These are phyloP conservation scores for Drosophila baimaii DNA, from an alignment of 1,140 invertebrate genomes.

Conservation along the genomic window DNA sequence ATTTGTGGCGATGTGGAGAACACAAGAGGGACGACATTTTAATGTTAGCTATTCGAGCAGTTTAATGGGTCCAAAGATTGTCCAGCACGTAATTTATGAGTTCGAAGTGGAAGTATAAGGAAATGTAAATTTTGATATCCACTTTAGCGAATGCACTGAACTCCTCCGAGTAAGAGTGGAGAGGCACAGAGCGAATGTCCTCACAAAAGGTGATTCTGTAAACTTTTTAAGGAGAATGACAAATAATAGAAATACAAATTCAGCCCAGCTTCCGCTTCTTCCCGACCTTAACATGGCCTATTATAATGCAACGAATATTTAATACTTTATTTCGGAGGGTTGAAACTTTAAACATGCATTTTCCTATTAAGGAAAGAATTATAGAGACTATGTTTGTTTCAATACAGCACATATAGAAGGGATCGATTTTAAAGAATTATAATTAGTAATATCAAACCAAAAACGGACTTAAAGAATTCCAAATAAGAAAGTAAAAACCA, in stretches of 20 bases:
- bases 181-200: not conserved
- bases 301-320: conserved; percentile 3
- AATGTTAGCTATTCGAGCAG: conserved; percentile 28
- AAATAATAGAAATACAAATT: conserved; percentile 58
- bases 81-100: conserved; percentile 32
- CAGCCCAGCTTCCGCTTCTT: conserved; percentile 52
- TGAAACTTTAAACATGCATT: not conserved
- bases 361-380: not conserved
- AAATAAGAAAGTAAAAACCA: not conserved
- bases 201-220: conserved; percentile 33
- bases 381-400: too few relatives aligned
- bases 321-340: not conserved
- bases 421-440: too few relatives aligned
- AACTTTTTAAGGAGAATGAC: conserved; percentile 6
- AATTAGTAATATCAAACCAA: too few relatives aligned
- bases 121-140: conserved; percentile 27
- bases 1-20: conserved; percentile 55
- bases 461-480: not conserved
- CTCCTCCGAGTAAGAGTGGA: conserved; percentile 7
- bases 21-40: conserved; percentile 26
- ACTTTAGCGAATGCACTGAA: conserved; percentile 20
- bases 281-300: conserved; percentile 3
- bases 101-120: conserved; percentile 10
- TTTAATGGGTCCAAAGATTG: conserved; percentile 38
- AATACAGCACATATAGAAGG: too few relatives aligned